Percentiles rank a stretch among this genome's conserved stretches.
Evolutionary conservation across 2,888 invertebrate species (phyloP).

Genomic region (Lacanobia wlatinum): DNA sequence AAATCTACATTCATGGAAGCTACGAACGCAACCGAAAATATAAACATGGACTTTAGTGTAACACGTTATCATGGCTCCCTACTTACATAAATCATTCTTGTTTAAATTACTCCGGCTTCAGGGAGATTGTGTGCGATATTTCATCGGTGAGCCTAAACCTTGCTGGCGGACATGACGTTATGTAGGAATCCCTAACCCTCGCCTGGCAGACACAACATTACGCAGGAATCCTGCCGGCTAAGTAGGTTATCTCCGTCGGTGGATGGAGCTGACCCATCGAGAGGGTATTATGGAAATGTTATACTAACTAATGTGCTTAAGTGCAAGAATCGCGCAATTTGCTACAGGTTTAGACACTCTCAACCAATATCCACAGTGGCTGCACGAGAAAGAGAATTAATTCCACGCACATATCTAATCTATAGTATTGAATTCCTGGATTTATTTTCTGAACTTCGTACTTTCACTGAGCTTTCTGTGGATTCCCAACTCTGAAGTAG

Average conservation of each 20-base stretch:
- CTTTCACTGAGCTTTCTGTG: neutral
- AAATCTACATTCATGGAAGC: constrained; percentile 51
- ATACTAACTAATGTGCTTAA: constrained; percentile 61
- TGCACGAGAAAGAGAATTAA: constrained; percentile 3
- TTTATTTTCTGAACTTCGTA: constrained; percentile 16
- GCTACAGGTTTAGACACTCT: constrained; percentile 42
- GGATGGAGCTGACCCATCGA: constrained; percentile 26
- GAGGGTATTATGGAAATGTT: constrained; percentile 43
- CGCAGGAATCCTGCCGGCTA: constrained; percentile 39
- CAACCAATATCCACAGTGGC: constrained; percentile 35
- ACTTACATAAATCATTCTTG: constrained; percentile 66
- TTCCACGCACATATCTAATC: neutral
- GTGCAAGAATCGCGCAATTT: constrained; percentile 59
- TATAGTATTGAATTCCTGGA: constrained; percentile 6
- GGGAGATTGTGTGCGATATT: constrained; percentile 61
- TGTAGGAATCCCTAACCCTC: constrained; percentile 38
- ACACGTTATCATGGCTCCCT: constrained; percentile 57
- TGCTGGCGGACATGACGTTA: constrained; percentile 50
- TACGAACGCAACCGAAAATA: constrained; percentile 37
- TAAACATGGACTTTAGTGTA: constrained; percentile 57
- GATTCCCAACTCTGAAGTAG: neutral
- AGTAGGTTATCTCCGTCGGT: constrained; percentile 52
- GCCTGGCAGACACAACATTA: constrained; percentile 48
- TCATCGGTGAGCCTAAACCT: constrained; percentile 53
- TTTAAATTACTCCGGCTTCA: constrained; percentile 61